Evolutionary conservation across 2,113 vertebrate genomes (phyloP).

Genomic region (Solea senegalensis): DNA sequence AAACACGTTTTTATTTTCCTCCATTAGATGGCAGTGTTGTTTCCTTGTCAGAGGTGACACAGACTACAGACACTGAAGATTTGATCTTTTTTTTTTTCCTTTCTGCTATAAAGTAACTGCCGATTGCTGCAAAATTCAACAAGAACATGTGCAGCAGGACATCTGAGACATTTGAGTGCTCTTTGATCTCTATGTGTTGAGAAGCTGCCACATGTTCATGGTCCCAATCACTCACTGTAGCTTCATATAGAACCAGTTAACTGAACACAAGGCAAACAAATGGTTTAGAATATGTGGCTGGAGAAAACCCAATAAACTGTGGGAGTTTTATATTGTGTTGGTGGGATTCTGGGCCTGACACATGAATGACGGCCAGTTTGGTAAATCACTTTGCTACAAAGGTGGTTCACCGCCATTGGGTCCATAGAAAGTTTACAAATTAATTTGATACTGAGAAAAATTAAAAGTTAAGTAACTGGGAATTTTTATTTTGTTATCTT

Average conservation of each 20-base stretch:
- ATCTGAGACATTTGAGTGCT: neutral
- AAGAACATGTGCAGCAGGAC: neutral
- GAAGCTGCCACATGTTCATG: neutral
- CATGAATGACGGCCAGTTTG: too few species aligned
- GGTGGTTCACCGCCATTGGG: too few species aligned
- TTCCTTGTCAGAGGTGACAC: neutral
- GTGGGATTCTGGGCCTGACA: neutral
- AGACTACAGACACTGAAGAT: neutral
- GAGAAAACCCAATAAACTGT: too few species aligned
- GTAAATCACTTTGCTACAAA: too few species aligned
- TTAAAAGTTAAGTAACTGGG: too few species aligned
- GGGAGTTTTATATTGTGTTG: neutral
- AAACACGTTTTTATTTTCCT: neutral
- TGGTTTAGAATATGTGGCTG: neutral
- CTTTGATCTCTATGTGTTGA: neutral
- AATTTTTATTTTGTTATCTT: too few species aligned
- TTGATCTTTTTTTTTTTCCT: too few species aligned
- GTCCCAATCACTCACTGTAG: neutral
- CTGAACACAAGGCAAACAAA: neutral
- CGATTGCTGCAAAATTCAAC: neutral
- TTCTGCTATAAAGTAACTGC: neutral
- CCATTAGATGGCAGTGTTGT: slow-evolving; percentile 39
- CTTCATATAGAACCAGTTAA: neutral
- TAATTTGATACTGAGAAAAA: too few species aligned
- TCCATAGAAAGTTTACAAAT: too few species aligned